Conservation (phyloP, 2,797 vertebrate genomes). For the Acipenser ruthenus region DNA sequence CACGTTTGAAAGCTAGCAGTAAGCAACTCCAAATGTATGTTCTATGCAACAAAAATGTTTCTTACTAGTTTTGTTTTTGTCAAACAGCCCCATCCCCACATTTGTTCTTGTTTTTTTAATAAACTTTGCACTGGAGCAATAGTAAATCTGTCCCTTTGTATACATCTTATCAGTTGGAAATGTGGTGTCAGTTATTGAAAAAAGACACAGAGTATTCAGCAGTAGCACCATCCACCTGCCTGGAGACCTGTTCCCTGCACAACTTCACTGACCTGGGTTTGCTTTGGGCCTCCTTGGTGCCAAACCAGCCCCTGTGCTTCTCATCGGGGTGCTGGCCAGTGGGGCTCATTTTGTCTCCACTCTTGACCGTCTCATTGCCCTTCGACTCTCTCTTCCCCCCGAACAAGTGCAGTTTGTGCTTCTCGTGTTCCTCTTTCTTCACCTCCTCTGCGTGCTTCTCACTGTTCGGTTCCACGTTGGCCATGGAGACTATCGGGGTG, state of each 20-base stretch:
- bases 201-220: too few relatives aligned
- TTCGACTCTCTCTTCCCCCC: slow-evolving; percentile 62
- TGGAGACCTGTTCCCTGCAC: background rate
- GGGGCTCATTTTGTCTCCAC: slow-evolving; percentile 22
- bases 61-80: too few relatives aligned
- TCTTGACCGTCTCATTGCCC: slow-evolving; percentile 31
- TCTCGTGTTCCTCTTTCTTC: slow-evolving; percentile 27
- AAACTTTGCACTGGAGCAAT: too few relatives aligned
- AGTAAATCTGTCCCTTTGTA: too few relatives aligned
- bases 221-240: background rate
- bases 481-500: slow-evolving; percentile 27
- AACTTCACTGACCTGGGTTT: slow-evolving; percentile 80
- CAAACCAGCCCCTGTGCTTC: slow-evolving; percentile 74
- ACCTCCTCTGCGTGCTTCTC: slow-evolving; percentile 26
- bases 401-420: slow-evolving; percentile 62
- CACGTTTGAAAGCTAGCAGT: too few relatives aligned
- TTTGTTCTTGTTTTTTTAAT: too few relatives aligned
- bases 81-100: too few relatives aligned
- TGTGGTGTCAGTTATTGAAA: too few relatives aligned
- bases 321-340: slow-evolving; percentile 41
- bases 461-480: slow-evolving; percentile 27
- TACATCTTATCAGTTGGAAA: too few relatives aligned
- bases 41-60: too few relatives aligned
- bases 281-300: slow-evolving; percentile 72
- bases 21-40: too few relatives aligned